Conservation (phyloP, 2,113 vertebrate species). For the Circaetus cinerascens region DNA sequence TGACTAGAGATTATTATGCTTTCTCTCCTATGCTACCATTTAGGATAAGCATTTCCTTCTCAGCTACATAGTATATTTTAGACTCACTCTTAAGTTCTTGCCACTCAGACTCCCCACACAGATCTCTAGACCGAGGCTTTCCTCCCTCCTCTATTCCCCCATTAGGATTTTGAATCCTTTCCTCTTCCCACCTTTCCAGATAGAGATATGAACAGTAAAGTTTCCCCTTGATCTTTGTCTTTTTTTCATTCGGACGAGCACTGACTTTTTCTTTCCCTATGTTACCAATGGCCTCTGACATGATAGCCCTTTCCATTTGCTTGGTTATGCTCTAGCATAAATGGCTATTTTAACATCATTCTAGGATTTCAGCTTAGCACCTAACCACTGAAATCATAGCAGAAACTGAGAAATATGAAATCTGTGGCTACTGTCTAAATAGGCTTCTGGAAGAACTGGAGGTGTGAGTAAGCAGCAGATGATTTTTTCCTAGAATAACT, state of each 20-base stretch:
- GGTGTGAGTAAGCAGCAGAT: background rate
- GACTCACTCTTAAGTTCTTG: background rate
- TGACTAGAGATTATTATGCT: background rate
- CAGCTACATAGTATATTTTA: background rate
- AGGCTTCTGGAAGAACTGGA: background rate
- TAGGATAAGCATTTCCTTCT: background rate
- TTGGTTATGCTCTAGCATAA: background rate
- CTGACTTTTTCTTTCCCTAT: background rate
- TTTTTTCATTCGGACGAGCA: background rate
- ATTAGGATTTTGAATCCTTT: background rate
- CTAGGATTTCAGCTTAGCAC: background rate
- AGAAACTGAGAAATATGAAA: background rate
- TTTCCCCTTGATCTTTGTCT: background rate
- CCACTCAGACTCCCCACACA: background rate
- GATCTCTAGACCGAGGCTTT: background rate
- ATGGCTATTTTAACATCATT: background rate
- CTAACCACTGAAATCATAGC: background rate
- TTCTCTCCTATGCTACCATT: background rate
- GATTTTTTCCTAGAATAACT: background rate
- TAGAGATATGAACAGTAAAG: background rate
- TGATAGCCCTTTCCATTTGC: background rate
- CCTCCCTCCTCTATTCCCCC: background rate
- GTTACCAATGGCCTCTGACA: background rate
- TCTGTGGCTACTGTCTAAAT: background rate
- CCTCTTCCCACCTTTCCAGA: background rate